Evolutionary conservation across 1,140 invertebrate species (phyloP).

Genomic region (Drosophila suzukii): DNA sequence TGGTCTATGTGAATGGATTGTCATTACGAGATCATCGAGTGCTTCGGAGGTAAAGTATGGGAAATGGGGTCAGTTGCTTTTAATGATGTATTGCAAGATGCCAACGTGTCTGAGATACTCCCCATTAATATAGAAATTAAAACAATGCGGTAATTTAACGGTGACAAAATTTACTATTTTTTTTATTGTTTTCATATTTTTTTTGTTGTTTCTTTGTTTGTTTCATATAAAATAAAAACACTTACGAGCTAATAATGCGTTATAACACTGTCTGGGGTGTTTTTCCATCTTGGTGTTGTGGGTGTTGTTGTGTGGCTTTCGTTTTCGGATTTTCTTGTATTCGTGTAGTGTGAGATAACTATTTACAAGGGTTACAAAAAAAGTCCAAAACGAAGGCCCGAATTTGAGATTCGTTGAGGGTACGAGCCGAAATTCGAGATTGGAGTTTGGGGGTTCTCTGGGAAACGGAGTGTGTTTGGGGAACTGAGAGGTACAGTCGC

Average conservation of each 20-base stretch:
- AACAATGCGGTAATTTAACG: slow-evolving; percentile 66
- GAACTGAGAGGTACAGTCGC: slow-evolving; percentile 60
- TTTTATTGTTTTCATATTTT: slow-evolving; percentile 84
- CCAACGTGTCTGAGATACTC: background rate
- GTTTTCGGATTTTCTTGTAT: slow-evolving; percentile 38
- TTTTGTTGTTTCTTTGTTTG: slow-evolving; percentile 84
- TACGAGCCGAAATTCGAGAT: slow-evolving; percentile 32
- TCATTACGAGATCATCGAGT: slow-evolving; percentile 39
- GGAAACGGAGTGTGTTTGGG: slow-evolving; percentile 19
- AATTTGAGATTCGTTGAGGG: slow-evolving; percentile 31
- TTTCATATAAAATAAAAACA: slow-evolving; percentile 85
- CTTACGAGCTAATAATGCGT: slow-evolving; percentile 83
- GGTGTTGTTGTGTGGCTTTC: slow-evolving; percentile 30
- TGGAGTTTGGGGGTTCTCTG: background rate
- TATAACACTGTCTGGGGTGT: slow-evolving; percentile 79
- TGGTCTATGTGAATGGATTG: slow-evolving; percentile 18
- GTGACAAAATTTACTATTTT: slow-evolving; percentile 85
- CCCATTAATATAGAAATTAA: slow-evolving; percentile 3
- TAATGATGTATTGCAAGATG: background rate
- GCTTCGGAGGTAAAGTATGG: slow-evolving; percentile 3
- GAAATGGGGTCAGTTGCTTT: slow-evolving; percentile 6
- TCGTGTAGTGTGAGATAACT: slow-evolving; percentile 64
- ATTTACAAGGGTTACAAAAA: slow-evolving; percentile 71
- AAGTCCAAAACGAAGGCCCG: slow-evolving; percentile 28
- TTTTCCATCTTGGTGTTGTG: slow-evolving; percentile 29